phyloP scores from a whole-genome alignment of 1,140 invertebrate species.

The Whitmania pigra region DNA sequence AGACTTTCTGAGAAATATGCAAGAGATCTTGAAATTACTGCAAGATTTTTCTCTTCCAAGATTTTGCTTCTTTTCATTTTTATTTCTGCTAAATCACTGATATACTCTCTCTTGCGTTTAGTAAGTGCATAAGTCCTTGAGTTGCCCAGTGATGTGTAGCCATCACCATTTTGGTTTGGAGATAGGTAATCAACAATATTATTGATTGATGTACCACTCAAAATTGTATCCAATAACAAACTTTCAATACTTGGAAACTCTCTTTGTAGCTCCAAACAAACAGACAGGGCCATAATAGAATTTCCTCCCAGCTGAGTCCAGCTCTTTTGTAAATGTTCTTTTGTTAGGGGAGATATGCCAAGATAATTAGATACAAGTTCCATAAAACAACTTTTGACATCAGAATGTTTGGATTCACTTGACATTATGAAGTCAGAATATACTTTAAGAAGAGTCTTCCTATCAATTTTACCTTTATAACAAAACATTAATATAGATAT shows the following conservation, averaged over 20 bases:
- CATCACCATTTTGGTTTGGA: too few species aligned
- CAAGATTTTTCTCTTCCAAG: too few species aligned
- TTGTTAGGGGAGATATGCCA: background rate
- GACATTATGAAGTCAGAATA: background rate
- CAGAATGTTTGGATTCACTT: too few species aligned
- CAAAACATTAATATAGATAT: background rate
- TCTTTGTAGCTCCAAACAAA: conserved; percentile 34
- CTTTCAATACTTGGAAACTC: background rate
- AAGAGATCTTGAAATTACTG: too few species aligned
- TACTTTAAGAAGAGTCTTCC: background rate
- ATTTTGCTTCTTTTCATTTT: too few species aligned
- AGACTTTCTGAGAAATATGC: too few species aligned
- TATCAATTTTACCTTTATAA: conserved; percentile 11
- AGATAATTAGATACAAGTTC: too few species aligned
- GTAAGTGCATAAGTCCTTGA: too few species aligned
- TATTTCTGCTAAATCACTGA: too few species aligned
- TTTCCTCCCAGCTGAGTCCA: conserved; percentile 43
- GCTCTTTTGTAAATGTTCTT: conserved; percentile 20
- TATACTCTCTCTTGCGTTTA: too few species aligned
- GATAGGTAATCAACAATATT: background rate
- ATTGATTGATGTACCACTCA: background rate
- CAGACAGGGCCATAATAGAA: conserved; percentile 40
- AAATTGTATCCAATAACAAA: conserved; percentile 3
- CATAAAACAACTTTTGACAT: too few species aligned
- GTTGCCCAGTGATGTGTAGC: too few species aligned